These are phyloP conservation scores for Cyprinodon tularosa DNA, from an alignment of 2,113 vertebrate species.

Conservation along the genomic window DNA sequence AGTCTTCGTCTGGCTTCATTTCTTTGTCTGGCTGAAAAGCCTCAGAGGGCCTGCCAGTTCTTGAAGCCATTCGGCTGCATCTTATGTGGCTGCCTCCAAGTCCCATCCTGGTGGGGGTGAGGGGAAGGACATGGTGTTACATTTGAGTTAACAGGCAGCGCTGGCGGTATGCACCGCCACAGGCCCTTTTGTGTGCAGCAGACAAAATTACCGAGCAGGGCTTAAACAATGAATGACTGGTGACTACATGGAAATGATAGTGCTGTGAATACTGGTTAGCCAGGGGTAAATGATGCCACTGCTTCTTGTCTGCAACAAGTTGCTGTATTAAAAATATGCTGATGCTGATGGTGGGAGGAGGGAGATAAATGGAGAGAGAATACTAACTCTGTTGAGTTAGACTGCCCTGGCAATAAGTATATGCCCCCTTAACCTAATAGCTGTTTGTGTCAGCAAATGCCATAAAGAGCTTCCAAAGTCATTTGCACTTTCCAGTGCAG, in stretches of 20 bases:
- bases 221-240: constrained; percentile 63
- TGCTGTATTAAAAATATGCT: constrained; percentile 32
- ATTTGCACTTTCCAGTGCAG: too few relatives aligned
- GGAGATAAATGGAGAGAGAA: not conserved
- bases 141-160: constrained; percentile 65
- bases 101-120: constrained; percentile 61
- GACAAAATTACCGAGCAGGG: constrained; percentile 51
- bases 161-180: constrained; percentile 37
- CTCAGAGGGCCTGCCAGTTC: constrained; percentile 65
- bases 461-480: too few relatives aligned
- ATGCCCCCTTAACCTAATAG: not conserved
- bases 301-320: constrained; percentile 32
- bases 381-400: constrained; percentile 5
- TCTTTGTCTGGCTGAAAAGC: constrained; percentile 55
- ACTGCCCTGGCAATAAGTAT: not conserved
- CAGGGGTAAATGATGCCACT: constrained; percentile 47
- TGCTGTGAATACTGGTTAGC: constrained; percentile 46
- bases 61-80: constrained; percentile 62
- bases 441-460: not conserved
- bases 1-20: constrained; percentile 54
- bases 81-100: constrained; percentile 59
- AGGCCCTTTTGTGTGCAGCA: constrained; percentile 41
- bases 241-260: constrained; percentile 63
- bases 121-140: constrained; percentile 64
- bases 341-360: constrained; percentile 10